Base-by-base conservation (phyloP, 2,797 vertebrate genomes). In the Alosa sapidissima region DNA sequence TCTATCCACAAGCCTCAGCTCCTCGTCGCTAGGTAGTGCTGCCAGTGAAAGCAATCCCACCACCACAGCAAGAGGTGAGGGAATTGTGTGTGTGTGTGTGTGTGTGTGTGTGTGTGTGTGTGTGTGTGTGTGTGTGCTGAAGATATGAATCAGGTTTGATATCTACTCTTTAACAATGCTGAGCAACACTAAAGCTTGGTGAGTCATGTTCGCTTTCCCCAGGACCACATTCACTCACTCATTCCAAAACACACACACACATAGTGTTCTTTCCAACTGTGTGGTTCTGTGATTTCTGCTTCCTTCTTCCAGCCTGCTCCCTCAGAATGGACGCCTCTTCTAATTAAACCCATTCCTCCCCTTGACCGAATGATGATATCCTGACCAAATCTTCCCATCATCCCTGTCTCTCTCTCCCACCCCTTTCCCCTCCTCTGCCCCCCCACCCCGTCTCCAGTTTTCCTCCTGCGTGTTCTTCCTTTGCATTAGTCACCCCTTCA, bases 21-120 rank as follows among this genome's bases (percentile, higher is more conserved):
- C 93, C 72, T 96, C 95, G 0, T 95, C 95, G 0, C 81, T 94
- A 83, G 95, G 93, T 87, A 95, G 94, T 60, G 84, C 89, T 81
- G 91, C 91, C 86, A 95, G 92, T 0, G 95, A 96, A 85, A 93
- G 83, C 90, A 92, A 88, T 78, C 21, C 84, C 1, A 85, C 83
- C 0, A 84, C 78, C 41, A 33, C 81, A 54, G n/a, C 55, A 84
- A 92, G 92, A 91, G 95, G 96, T 96, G 89, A 94, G 95, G 65
- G 72, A 78, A 8, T 45, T 84, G 62, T 78, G 62, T 72, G 60
- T 75, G 45, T 72, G 62, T 51, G 21, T 28, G 41, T 41, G 36
- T 83, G 81, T 24, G 10, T 9, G n/a, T 68, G 60, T 65, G 60
- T 65, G 60, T 65, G 60, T 65, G 60, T 65, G 24, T 60, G 0